phyloP scores from a whole-genome alignment of 2,113 vertebrate genomes.

The Polyodon spathula region DNA sequence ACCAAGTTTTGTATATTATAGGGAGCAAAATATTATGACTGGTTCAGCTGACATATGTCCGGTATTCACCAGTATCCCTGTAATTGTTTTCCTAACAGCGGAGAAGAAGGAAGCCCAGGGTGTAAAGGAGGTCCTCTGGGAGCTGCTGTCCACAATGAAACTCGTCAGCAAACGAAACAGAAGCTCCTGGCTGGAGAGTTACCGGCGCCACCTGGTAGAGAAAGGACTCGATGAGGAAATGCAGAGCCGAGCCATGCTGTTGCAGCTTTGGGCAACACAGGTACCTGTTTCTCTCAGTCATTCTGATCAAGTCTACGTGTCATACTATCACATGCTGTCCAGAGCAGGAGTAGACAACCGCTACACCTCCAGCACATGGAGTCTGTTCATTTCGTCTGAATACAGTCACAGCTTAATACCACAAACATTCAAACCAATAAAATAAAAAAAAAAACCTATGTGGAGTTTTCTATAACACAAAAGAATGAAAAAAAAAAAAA shows the following conservation, averaged over 20 bases:
- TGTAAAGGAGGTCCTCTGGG: conserved; percentile 48
- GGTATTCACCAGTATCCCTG: not conserved
- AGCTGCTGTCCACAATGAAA: conserved; percentile 41
- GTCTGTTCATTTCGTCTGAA: too few species aligned
- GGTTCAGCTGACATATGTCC: conserved; percentile 21
- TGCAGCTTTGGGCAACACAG: conserved; percentile 73
- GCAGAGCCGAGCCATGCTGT: conserved; percentile 53
- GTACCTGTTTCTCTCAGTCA: conserved; percentile 31
- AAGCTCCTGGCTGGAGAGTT: conserved; percentile 61
- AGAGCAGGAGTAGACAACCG: conserved; percentile 16
- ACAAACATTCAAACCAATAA: too few species aligned
- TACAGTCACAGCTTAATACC: too few species aligned
- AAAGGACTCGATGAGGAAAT: conserved; percentile 46
- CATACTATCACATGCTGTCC: conserved; percentile 3
- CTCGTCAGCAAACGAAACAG: conserved; percentile 28
- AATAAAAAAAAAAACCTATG: conserved; percentile 40
- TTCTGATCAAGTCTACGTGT: too few species aligned
- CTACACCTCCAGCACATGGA: not conserved
- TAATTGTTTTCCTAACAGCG: conserved; percentile 27
- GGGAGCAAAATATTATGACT: not conserved
- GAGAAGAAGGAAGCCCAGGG: conserved; percentile 44
- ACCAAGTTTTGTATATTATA: not conserved
- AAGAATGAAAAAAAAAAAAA: too few species aligned
- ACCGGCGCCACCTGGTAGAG: conserved; percentile 51
- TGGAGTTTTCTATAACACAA: too few species aligned